A percentile compares a stretch with the other conserved stretches of the same genome.
These are phyloP conservation scores for Heptranchias perlo DNA, from an alignment of 2,113 vertebrate species.

Conservation along the genomic window DNA sequence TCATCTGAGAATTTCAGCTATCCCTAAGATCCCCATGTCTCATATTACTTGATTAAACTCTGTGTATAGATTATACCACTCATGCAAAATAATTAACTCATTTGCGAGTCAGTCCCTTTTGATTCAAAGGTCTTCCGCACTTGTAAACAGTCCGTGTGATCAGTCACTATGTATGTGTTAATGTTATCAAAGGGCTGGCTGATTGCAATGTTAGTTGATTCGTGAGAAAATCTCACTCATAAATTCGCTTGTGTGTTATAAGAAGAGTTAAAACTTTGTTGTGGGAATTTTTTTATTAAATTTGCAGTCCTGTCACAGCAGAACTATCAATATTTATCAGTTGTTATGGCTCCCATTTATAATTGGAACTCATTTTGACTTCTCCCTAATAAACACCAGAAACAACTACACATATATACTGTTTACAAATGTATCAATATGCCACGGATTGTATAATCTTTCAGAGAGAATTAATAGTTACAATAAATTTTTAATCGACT, in stretches of 20 bases:
- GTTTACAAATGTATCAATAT: background rate
- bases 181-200: background rate
- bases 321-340: background rate
- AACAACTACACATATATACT: too few species aligned
- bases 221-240: background rate
- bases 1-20: background rate
- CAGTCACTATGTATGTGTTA: background rate
- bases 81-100: conserved; percentile 26
- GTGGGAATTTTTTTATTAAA: background rate
- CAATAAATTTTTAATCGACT: background rate
- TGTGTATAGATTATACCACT: background rate
- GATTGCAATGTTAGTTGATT: background rate
- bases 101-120: background rate
- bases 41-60: background rate
- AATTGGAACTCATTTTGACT: background rate
- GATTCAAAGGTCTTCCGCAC: background rate
- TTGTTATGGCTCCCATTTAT: background rate
- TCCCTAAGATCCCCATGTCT: background rate
- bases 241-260: background rate
- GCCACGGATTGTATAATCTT: background rate
- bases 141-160: conserved; percentile 4
- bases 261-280: background rate
- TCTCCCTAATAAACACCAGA: background rate
- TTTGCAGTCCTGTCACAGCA: background rate
- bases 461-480: background rate